A percentile compares a stretch with the other conserved stretches of the same genome.
Conservation (phyloP, 2,888 invertebrate species). For the Anorthoa munda region DNA sequence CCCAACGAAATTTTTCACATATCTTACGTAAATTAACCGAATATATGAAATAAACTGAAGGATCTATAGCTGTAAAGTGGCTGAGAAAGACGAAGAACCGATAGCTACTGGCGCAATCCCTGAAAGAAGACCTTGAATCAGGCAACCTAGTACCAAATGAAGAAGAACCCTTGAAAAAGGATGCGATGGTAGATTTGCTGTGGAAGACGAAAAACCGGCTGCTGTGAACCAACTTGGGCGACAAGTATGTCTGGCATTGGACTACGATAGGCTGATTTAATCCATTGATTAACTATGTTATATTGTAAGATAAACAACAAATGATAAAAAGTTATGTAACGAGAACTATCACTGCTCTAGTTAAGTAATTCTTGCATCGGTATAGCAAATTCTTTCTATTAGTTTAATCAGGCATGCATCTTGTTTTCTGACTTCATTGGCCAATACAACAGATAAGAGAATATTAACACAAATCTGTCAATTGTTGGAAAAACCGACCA, state of each 20-base stretch:
- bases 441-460: not conserved
- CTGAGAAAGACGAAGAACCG: not conserved
- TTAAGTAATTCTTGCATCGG: not conserved
- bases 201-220: not conserved
- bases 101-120: not conserved
- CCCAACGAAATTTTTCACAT: not conserved
- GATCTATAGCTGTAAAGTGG: not conserved
- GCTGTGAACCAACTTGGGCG: not conserved
- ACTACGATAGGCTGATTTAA: not conserved
- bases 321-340: not conserved
- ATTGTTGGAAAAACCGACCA: slow-evolving; percentile 30
- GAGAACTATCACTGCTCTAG: not conserved
- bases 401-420: not conserved
- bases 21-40: not conserved
- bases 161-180: not conserved
- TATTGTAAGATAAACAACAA: not conserved
- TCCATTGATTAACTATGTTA: not conserved
- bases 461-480: not conserved
- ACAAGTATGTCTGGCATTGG: not conserved
- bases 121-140: not conserved
- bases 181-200: too few relatives aligned
- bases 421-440: not conserved
- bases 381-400: not conserved
- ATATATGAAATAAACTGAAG: not conserved
- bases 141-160: not conserved